phyloP scores from a whole-genome alignment of 2,888 invertebrate genomes.

The Melipona bicolor region DNA sequence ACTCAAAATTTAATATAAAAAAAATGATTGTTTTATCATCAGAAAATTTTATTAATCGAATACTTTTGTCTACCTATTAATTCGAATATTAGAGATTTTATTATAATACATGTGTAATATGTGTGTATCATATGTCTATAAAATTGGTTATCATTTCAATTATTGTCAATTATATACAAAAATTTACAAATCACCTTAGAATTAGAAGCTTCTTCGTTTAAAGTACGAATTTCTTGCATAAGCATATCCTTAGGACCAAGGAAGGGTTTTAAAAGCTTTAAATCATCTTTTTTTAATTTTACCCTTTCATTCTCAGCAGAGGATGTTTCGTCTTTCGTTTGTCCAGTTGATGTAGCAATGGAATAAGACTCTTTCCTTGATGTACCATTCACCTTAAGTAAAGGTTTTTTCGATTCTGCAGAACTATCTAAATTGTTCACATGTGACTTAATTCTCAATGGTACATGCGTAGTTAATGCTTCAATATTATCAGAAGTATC shows the following conservation, averaged over 20 bases:
- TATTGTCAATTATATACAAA: neutral
- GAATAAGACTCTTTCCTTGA: neutral
- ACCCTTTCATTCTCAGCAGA: neutral
- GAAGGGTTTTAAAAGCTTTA: constrained; percentile 56
- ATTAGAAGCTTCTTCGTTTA: constrained; percentile 74
- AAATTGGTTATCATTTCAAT: neutral
- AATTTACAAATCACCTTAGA: constrained; percentile 64
- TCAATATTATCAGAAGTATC: constrained; percentile 23
- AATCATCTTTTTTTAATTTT: neutral
- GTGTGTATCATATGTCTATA: neutral
- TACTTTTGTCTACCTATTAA: too few species aligned
- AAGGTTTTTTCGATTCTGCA: neutral
- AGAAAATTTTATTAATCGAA: neutral
- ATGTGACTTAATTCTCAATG: too few species aligned
- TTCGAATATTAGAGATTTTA: too few species aligned
- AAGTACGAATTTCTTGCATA: constrained; percentile 75
- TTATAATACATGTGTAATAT: neutral
- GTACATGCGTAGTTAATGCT: neutral
- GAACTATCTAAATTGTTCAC: neutral
- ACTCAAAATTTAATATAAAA: too few species aligned
- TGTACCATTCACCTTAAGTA: neutral
- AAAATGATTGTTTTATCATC: neutral
- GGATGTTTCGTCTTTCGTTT: neutral
- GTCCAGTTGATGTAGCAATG: neutral
- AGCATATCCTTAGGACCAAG: constrained; percentile 74